Percentiles rank a stretch among this genome's conserved stretches.
Conservation (phyloP, 2,113 vertebrate species). For the Xyrauchen texanus region DNA sequence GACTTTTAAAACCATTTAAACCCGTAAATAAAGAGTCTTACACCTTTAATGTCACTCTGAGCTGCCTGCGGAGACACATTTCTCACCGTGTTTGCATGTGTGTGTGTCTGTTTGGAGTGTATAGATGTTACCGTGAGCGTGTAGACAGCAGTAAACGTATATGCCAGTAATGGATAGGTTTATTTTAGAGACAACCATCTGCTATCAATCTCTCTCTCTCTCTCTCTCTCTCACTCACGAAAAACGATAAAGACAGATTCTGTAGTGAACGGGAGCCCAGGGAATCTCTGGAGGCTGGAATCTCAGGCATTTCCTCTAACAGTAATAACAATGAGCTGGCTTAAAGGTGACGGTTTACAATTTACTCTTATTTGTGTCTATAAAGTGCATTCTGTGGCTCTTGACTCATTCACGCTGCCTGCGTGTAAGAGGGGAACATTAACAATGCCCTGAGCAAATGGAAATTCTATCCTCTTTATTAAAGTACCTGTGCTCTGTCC, state of each 20-base stretch:
- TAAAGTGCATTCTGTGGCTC: conserved; percentile 98
- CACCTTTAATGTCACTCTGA: conserved; percentile 79
- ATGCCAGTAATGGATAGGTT: conserved; percentile 93
- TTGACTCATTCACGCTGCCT: conserved; percentile 86
- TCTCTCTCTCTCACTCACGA: background rate
- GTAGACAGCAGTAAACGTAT: conserved; percentile 85
- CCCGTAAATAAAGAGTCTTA: conserved; percentile 89
- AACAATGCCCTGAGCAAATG: conserved; percentile 89
- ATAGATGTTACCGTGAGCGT: conserved; percentile 55
- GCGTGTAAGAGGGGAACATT: conserved; percentile 90
- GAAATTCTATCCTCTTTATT: conserved; percentile 93
- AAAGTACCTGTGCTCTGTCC: conserved; percentile 94
- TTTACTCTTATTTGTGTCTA: conserved; percentile 99
- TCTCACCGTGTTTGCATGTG: background rate
- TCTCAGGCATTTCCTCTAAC: conserved; percentile 97
- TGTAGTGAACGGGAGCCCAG: conserved; percentile 72
- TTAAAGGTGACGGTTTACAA: conserved; percentile 99
- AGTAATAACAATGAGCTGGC: conserved; percentile 99
- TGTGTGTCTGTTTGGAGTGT: conserved; percentile 21
- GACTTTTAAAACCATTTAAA: conserved; percentile 46
- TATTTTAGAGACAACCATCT: conserved; percentile 94
- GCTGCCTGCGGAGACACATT: conserved; percentile 4
- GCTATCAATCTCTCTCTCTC: conserved; percentile 85
- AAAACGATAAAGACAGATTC: conserved; percentile 25
- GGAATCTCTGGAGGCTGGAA: conserved; percentile 90